Evolutionary conservation across 2,113 vertebrate genomes (phyloP), one percentile per base, ranked within the genome.

Genomic region (Bufo gargarizans): DNA sequence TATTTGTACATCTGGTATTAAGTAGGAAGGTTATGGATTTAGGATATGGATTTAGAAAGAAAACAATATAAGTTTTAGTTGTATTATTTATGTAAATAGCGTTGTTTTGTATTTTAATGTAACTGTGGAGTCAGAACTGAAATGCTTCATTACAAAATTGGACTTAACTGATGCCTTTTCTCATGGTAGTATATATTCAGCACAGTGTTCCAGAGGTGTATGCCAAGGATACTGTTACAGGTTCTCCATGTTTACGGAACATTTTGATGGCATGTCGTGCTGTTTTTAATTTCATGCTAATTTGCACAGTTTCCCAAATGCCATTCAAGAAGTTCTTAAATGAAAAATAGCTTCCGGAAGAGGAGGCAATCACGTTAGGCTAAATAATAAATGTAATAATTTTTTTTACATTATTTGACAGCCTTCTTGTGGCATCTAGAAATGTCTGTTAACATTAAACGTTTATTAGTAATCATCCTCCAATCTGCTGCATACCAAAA

Each of bases 211-310:
- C 47, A 49, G 7, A 76, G 72, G 45, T 49, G 72, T 19, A 49
- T 20, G 16, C 72, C 72, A 76, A 76, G 47, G 47, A 49, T 76
- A 50, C 17, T 9, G 7, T 76, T 76, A 50, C 72, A 76, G 72
- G 47, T 50, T 76, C 7, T 49, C 47, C 9, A 3, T 50, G 47
- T 49, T 2, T 76, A 49, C 47, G 50, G 72, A 76, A 50, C 72
- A 76, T 49, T 76, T 47, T 4, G 10, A 74, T 17, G 72, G 7
- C 72, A 19, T 50, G 72, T 50, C 50, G 8, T 76, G 47, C 72
- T 76, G 47, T 50, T 76, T 50, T 50, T 76, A 49, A 76, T 76
- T 76, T 76, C 17, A 76, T 49, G 72, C 45, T 76, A 76, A 76
- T 76, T 49, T 76, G 72, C 72, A 74, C 67, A 45, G 45, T 76